Conservation (phyloP, 2,888 invertebrate species). For the Hemistola chrysoprasaria region DNA sequence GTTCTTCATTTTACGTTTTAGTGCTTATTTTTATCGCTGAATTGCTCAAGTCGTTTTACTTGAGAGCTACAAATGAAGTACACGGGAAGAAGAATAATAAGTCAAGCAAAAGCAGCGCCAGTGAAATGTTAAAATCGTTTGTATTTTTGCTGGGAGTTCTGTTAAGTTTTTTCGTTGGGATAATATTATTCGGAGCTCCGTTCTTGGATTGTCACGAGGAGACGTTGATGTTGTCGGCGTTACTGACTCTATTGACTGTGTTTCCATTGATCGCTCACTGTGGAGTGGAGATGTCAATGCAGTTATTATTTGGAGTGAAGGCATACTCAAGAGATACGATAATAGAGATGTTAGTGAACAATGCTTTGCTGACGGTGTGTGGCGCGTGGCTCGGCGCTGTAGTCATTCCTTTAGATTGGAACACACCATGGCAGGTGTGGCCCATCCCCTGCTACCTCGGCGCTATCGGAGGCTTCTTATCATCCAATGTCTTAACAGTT, state of each 20-base stretch:
- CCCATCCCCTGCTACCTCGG: constrained; percentile 88
- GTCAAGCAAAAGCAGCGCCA: constrained; percentile 60
- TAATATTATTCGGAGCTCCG: constrained; percentile 87
- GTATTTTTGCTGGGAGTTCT: constrained; percentile 69
- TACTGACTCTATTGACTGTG: constrained; percentile 83
- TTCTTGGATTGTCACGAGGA: constrained; percentile 84
- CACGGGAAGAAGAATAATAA: constrained; percentile 60
- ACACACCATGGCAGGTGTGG: constrained; percentile 93
- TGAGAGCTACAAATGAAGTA: constrained; percentile 54
- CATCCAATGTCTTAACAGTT: constrained; percentile 80
- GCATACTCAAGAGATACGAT: constrained; percentile 75
- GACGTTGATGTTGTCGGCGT: constrained; percentile 84
- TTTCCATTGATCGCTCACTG: constrained; percentile 84
- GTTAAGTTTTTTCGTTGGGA: constrained; percentile 80
- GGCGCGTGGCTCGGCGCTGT: constrained; percentile 94
- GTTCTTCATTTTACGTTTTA: constrained; percentile 68
- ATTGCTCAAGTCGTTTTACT: constrained; percentile 77
- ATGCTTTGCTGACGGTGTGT: constrained; percentile 82
- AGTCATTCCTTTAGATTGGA: constrained; percentile 95
- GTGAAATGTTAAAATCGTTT: constrained; percentile 76
- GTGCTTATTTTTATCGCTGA: constrained; percentile 75
- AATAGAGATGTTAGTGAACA: constrained; percentile 80
- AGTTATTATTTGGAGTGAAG: constrained; percentile 77
- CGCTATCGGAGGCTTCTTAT: constrained; percentile 83
- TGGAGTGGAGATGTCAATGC: constrained; percentile 81